phyloP scores from a whole-genome alignment of 2,888 invertebrate genomes.

The Ectemnius continuus region DNA sequence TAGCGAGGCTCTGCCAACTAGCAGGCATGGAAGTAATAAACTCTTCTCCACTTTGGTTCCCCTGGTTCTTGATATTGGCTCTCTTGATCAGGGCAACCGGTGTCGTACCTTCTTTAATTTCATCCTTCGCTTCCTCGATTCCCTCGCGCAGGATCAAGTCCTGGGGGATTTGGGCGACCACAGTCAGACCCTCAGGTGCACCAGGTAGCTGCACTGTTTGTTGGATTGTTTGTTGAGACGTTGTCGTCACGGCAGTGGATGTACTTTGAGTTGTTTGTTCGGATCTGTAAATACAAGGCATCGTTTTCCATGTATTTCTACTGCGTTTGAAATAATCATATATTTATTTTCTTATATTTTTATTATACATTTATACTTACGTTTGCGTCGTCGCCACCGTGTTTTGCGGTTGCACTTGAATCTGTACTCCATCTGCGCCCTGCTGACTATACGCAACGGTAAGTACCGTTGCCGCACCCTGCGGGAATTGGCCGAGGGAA shows the following conservation, averaged over 20 bases:
- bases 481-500: conserved; percentile 87
- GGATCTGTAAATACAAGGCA: conserved; percentile 59
- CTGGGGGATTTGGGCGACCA: conserved; percentile 85
- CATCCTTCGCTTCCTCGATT: conserved; percentile 78
- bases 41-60: conserved; percentile 73
- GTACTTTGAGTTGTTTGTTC: conserved; percentile 77
- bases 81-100: conserved; percentile 79
- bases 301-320: too few relatives aligned
- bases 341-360: too few relatives aligned
- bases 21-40: conserved; percentile 79
- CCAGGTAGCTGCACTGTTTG: conserved; percentile 78
- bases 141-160: conserved; percentile 82
- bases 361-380: too few relatives aligned
- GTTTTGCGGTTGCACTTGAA: conserved; percentile 76
- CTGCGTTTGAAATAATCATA: too few relatives aligned
- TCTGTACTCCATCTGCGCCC: conserved; percentile 79
- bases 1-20: conserved; percentile 80
- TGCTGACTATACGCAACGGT: conserved; percentile 86
- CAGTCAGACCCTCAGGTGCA: conserved; percentile 83
- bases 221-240: conserved; percentile 76
- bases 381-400: conserved; percentile 77
- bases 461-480: conserved; percentile 85
- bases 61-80: conserved; percentile 77
- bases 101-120: conserved; percentile 77
- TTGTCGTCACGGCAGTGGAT: conserved; percentile 75